Evolutionary conservation across 2,113 vertebrate genomes (phyloP), one percentile per base, ranked within the genome.

Genomic region (Tachycineta bicolor): DNA sequence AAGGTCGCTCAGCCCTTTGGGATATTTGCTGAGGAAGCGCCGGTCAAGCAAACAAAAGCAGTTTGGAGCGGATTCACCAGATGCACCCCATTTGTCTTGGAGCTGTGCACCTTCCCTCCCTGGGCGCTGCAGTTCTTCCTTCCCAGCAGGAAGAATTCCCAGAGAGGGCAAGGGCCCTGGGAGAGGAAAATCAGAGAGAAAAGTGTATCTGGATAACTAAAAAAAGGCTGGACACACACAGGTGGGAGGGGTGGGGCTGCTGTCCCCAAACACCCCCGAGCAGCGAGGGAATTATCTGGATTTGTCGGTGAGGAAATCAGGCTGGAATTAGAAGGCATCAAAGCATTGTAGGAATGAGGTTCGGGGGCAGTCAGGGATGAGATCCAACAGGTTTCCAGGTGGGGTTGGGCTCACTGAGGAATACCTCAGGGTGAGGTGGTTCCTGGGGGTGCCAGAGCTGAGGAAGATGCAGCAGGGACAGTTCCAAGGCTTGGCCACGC

Each of bases 201-300:
- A 69, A 44, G 3, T 3, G 29, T 41, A 47, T 2, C 4, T 84
- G 65, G 53, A 20, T 15, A 31, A 5, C 11, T 12, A 4, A 62
- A 6, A 24, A 12, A 20, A 33, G 18, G 22, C 22, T 62, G 80
- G 53, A 5, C 31, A 39, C 14, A 2, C 6, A 2, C 18, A 34
- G 70, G 5, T 23, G 18, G 29, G 43, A 83, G 21, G 3, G 13
- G 6, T 53, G 24, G 2, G 19, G 29, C 25, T 55, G 50, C 41
- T 28, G 41, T 58, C 39, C 70, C 16, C 14, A 5, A 62, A 37
- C 15, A 23, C 4, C 60, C 31, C 52, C 16, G 11, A 20, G 34
- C 0, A 1, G 1, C 17, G 28, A 7, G 31, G 28, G 20, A 23
- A n/a, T 53, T 25, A 1, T 1, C 3, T 3, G 23, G 41, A 34